Percentiles rank a stretch among this genome's conserved stretches.
phyloP scores from a whole-genome alignment of 2,113 vertebrate genomes.

The Cnemophilus loriae region DNA sequence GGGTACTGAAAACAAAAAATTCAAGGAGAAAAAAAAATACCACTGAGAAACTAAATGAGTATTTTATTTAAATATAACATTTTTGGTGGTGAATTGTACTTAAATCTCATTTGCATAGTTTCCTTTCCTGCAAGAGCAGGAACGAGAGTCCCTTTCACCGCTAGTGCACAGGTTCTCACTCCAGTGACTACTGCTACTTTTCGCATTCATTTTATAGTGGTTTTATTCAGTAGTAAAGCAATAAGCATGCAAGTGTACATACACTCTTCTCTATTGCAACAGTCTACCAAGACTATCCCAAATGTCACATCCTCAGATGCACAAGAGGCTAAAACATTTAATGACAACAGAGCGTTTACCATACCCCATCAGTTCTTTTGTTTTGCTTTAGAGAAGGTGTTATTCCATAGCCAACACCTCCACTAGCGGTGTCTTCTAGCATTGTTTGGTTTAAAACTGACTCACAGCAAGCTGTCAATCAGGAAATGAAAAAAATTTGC shows the following conservation, averaged over 20 bases:
- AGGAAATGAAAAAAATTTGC: background rate
- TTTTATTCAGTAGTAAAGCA: background rate
- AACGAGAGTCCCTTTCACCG: background rate
- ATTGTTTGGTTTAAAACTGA: background rate
- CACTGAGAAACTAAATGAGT: background rate
- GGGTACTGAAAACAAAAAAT: conserved; percentile 21
- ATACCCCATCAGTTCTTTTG: background rate
- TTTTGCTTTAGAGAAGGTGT: background rate
- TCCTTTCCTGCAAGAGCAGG: background rate
- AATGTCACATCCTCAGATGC: background rate
- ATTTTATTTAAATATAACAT: background rate
- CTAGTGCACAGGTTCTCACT: background rate
- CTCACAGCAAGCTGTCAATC: background rate
- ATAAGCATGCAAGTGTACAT: background rate
- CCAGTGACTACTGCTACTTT: background rate
- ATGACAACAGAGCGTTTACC: background rate
- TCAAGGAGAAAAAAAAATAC: background rate
- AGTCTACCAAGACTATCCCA: background rate
- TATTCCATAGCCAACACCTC: background rate
- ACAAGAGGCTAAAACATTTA: background rate
- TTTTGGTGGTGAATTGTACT: background rate
- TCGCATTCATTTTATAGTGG: background rate
- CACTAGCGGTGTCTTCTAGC: background rate
- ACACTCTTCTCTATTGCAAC: background rate
- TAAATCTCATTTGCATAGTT: background rate